These are phyloP conservation scores for Chionoecetes opilio DNA, from an alignment of 1,140 invertebrate species.

Conservation along the genomic window DNA sequence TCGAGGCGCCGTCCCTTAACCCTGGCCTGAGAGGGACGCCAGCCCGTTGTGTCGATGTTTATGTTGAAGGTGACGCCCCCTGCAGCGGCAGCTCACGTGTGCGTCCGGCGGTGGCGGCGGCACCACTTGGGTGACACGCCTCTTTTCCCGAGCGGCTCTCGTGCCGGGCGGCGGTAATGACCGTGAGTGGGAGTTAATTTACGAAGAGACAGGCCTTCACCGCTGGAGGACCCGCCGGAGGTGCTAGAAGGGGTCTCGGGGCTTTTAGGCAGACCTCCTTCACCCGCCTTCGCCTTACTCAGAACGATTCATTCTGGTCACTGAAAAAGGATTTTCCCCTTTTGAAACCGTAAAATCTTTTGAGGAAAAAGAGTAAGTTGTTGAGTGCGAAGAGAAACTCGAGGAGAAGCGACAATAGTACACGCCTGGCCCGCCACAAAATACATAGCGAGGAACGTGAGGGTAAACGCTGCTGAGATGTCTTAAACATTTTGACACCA, in stretches of 20 bases:
- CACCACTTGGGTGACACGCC: conserved; percentile 65
- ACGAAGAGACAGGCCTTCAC: conserved; percentile 69
- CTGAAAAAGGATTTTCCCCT: conserved; percentile 54
- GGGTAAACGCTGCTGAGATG: conserved; percentile 56
- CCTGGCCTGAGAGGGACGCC: background rate
- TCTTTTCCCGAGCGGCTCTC: conserved; percentile 63
- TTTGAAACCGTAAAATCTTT: conserved; percentile 48
- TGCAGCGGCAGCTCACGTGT: conserved; percentile 2
- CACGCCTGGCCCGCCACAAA: conserved; percentile 39
- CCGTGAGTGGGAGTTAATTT: conserved; percentile 75
- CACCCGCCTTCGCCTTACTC: conserved; percentile 58
- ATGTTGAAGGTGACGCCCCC: conserved; percentile 23
- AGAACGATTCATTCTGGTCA: conserved; percentile 72
- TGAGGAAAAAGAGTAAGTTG: conserved; percentile 43
- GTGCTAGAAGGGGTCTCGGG: conserved; percentile 67
- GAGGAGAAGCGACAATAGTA: conserved; percentile 63
- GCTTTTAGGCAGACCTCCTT: conserved; percentile 74
- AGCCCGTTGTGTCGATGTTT: conserved; percentile 23
- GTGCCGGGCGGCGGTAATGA: conserved; percentile 68
- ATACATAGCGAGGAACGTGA: conserved; percentile 63
- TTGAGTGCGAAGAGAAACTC: conserved; percentile 44
- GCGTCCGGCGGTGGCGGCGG: background rate
- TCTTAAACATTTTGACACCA: conserved; percentile 78
- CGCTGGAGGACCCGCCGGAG: conserved; percentile 65
- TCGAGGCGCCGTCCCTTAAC: conserved; percentile 14